phyloP scores from a whole-genome alignment of 2,888 invertebrate species.

The Chrysina gloriosa region DNA sequence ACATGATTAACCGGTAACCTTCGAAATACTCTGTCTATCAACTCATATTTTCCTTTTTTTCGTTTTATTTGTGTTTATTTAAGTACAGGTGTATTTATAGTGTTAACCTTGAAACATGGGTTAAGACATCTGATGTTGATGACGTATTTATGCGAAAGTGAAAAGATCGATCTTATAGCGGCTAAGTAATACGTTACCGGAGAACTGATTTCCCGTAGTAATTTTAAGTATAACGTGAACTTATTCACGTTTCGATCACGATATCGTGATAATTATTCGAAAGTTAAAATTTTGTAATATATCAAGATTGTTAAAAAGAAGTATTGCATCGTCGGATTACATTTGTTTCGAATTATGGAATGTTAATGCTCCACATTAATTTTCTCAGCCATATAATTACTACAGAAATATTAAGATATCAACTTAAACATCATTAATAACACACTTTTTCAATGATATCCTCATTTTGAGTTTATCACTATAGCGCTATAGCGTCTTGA shows the following conservation, averaged over 20 bases:
- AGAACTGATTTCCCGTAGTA: neutral
- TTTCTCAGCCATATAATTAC: neutral
- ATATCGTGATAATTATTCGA: conserved; percentile 35
- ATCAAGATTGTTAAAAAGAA: neutral
- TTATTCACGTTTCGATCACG: conserved; percentile 4
- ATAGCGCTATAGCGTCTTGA: too few species aligned
- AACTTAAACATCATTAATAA: too few species aligned
- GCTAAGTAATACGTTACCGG: neutral
- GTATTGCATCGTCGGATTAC: conserved; percentile 11
- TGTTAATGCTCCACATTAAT: neutral
- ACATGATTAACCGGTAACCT: conserved; percentile 8
- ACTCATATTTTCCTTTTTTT: conserved; percentile 8
- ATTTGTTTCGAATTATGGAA: neutral
- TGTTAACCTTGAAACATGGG: conserved; percentile 19
- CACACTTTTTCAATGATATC: too few species aligned
- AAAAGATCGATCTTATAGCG: neutral
- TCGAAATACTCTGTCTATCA: conserved; percentile 1
- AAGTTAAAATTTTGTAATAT: conserved; percentile 26
- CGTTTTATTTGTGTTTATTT: neutral
- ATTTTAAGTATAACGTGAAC: neutral
- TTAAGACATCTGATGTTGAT: conserved; percentile 10
- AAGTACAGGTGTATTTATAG: neutral
- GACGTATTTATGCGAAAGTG: conserved; percentile 5
- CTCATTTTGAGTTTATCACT: too few species aligned
- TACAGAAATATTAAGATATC: too few species aligned